phyloP scores from a whole-genome alignment of 2,888 invertebrate genomes.

The Zaprionus bogoriensis region DNA sequence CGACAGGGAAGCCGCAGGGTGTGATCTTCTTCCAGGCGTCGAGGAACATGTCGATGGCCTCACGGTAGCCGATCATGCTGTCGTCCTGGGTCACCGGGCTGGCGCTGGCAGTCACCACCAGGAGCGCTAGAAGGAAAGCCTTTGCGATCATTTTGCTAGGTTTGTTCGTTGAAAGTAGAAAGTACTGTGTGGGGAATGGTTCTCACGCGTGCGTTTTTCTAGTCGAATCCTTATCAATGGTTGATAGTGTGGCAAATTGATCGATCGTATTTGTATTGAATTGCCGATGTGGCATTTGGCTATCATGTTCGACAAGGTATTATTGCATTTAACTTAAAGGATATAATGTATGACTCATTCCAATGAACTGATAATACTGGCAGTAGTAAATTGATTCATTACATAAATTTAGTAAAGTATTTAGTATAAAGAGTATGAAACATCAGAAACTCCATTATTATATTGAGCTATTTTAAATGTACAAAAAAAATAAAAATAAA shows the following conservation, averaged over 20 bases:
- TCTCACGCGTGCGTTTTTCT: not conserved
- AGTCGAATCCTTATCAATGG: constrained; percentile 2
- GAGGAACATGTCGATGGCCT: constrained; percentile 47
- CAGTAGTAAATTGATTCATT: too few relatives aligned
- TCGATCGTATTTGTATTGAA: constrained; percentile 32
- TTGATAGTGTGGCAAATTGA: constrained; percentile 2
- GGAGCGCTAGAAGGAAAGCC: constrained; percentile 28
- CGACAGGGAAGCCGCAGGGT: constrained; percentile 67
- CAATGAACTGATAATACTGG: too few relatives aligned
- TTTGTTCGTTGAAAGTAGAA: not conserved
- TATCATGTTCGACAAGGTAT: too few relatives aligned
- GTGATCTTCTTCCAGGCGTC: constrained; percentile 59
- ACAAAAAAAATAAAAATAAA: too few relatives aligned
- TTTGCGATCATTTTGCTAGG: constrained; percentile 1
- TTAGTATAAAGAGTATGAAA: too few relatives aligned
- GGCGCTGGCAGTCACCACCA: constrained; percentile 28
- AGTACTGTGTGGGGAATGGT: constrained; percentile 10
- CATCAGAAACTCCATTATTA: too few relatives aligned
- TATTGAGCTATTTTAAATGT: too few relatives aligned
- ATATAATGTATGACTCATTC: too few relatives aligned
- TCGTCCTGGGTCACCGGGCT: constrained; percentile 27
- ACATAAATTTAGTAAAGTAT: too few relatives aligned
- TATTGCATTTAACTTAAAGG: too few relatives aligned
- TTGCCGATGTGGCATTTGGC: too few relatives aligned
- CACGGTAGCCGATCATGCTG: constrained; percentile 35